Percentiles rank a stretch among this genome's conserved stretches.
Conservation (phyloP, 2,888 invertebrate species). For the Tetranychus truncatus region DNA sequence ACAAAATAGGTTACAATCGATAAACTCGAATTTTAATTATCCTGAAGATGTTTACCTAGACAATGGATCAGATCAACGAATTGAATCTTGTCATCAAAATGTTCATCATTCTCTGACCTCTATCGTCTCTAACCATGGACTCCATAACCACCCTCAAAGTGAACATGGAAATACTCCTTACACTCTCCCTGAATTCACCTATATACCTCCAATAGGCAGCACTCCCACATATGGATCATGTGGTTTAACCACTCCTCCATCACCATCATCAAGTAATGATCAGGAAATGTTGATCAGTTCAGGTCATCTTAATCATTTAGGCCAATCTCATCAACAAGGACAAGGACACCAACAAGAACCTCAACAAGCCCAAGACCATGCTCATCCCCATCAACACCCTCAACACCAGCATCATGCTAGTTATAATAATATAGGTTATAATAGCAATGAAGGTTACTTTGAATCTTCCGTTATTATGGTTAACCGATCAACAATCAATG, state of each 20-base stretch:
- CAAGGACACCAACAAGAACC: background rate
- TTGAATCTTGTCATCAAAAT: no score
- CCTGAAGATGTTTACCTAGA: background rate
- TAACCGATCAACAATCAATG: background rate
- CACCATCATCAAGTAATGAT: background rate
- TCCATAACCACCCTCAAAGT: background rate
- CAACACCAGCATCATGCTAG: background rate
- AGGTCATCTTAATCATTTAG: background rate
- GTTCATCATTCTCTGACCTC: no score
- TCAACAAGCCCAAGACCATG: background rate
- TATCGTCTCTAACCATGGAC: no score
- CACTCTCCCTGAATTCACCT: constrained; percentile 5
- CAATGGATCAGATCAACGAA: background rate
- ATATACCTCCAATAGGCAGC: background rate
- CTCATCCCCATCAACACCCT: background rate
- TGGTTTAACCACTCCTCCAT: constrained; percentile 8
- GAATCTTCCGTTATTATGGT: background rate
- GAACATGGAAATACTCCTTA: background rate
- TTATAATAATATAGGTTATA: background rate
- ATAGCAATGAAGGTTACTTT: background rate
- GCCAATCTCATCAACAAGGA: constrained; percentile 7
- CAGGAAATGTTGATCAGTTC: background rate
- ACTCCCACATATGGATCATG: background rate
- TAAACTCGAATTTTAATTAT: background rate
- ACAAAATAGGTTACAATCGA: background rate